Evolutionary conservation across 2,888 invertebrate species (phyloP), one percentile per base, ranked within the genome.

Genomic region (Lamellibrachia satsuma): DNA sequence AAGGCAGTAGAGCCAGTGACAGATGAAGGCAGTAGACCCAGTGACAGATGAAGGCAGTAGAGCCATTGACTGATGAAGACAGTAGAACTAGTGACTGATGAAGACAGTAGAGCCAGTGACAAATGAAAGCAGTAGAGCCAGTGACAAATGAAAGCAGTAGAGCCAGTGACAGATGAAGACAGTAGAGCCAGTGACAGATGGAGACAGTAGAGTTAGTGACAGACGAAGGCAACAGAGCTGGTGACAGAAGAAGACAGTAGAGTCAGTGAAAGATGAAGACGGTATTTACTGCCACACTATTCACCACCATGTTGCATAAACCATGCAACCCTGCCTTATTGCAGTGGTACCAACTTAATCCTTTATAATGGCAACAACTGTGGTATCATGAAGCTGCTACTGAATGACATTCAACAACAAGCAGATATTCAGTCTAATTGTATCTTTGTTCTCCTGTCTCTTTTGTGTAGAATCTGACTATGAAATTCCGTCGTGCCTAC

Each of bases 391-490:
- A 75, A 4, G 6, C 75, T 75, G 22, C 75, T 22, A 60, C 60
- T 60, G 60, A 9, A 60, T 22, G 39, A 39, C 39, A 39, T 39
- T 39, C 39, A 39, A 39, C 39, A 39, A 39, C 39, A 22, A 22
- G 75, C 75, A 75, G 11, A 75, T 22, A 15, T 75, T n/a, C 75
- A 15, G 2, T 75, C 75, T 75, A 75, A 75, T 75, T 75, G 75
- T 75, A 75, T 75, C 75, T 75, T 11, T 75, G 22, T 75, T 75
- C 75, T 75, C 75, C 75, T 75, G 75, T 75, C 75, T 75, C 22
- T 75, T 75, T 75, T 22, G 75, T 75, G 75, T 75, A 75, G 75
- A 75, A 75, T 75, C 75, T 75, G 75, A 75, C 15, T 75, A 75
- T 75, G 75, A 75, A 75, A 75, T 75, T 75, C 75, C 75, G 75